Percentiles rank a stretch among this genome's conserved stretches.
Evolutionary conservation across 2,113 vertebrate species (phyloP).

Genomic region (Chiloscyllium plagiosum): DNA sequence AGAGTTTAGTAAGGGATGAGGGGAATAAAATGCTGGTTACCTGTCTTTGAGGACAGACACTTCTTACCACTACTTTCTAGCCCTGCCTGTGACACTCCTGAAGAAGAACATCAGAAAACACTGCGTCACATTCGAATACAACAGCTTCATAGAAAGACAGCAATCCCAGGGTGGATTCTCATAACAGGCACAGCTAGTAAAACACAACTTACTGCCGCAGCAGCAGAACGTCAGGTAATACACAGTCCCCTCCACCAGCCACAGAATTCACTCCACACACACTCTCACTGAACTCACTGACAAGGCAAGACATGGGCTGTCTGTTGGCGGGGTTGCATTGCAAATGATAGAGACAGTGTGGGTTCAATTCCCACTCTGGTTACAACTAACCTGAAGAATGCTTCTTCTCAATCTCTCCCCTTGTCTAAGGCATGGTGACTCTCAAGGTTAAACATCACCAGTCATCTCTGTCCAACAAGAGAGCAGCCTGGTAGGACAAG

Average conservation of each 20-base stretch:
- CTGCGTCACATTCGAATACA: background rate
- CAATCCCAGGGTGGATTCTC: background rate
- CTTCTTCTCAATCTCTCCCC: too few species aligned
- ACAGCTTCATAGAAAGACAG: background rate
- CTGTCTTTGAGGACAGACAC: constrained; percentile 35
- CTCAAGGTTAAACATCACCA: too few species aligned
- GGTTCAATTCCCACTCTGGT: background rate
- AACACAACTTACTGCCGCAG: background rate
- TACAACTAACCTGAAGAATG: too few species aligned
- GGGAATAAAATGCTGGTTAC: constrained; percentile 26
- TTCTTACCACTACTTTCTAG: constrained; percentile 34
- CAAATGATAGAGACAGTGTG: too few species aligned
- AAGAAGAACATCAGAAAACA: constrained; percentile 12
- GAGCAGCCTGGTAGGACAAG: too few species aligned
- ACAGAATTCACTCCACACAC: background rate
- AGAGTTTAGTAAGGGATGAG: background rate
- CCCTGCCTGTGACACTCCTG: constrained; percentile 33
- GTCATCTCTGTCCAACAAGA: too few species aligned
- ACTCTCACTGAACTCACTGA: background rate
- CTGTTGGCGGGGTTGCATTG: too few species aligned
- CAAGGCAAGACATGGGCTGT: too few species aligned
- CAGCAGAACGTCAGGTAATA: background rate
- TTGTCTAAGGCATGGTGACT: too few species aligned
- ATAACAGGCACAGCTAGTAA: background rate
- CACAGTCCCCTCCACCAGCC: background rate